Evolutionary conservation across 2,113 vertebrate species (phyloP).

Genomic region (Micromys minutus): DNA sequence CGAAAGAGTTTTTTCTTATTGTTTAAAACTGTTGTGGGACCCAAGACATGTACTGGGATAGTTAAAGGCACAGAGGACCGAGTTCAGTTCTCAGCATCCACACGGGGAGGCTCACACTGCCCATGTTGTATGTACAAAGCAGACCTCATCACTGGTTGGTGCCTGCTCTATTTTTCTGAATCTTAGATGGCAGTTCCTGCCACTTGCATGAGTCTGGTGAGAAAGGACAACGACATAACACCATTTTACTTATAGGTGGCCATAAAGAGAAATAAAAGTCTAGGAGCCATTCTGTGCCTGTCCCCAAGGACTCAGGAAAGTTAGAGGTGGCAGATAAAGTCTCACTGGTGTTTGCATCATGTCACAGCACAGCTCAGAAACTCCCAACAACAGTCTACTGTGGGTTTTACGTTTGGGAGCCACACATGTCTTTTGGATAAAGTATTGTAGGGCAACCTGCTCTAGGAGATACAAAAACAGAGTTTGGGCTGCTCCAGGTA

Average conservation of each 20-base stretch:
- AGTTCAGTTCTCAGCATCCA: background rate
- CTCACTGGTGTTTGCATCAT: background rate
- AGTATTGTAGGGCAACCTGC: background rate
- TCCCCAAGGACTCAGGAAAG: background rate
- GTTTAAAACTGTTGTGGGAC: background rate
- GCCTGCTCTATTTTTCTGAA: background rate
- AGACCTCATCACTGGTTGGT: background rate
- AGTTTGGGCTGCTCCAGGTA: background rate
- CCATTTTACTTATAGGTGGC: background rate
- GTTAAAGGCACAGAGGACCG: background rate
- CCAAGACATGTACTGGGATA: background rate
- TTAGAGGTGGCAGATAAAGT: background rate
- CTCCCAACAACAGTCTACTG: background rate
- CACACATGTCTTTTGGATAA: background rate
- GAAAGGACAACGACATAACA: background rate
- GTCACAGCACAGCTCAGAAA: background rate
- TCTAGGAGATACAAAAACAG: background rate
- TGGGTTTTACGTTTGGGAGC: background rate
- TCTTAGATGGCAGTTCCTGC: background rate
- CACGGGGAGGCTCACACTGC: background rate
- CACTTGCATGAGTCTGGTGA: background rate
- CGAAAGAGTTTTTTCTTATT: slow-evolving; percentile 1
- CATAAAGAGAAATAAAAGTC: background rate
- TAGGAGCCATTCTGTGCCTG: background rate
- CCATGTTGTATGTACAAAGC: background rate